phyloP scores from a whole-genome alignment of 1,140 invertebrate genomes.

The Leptopilina boulardi region DNA sequence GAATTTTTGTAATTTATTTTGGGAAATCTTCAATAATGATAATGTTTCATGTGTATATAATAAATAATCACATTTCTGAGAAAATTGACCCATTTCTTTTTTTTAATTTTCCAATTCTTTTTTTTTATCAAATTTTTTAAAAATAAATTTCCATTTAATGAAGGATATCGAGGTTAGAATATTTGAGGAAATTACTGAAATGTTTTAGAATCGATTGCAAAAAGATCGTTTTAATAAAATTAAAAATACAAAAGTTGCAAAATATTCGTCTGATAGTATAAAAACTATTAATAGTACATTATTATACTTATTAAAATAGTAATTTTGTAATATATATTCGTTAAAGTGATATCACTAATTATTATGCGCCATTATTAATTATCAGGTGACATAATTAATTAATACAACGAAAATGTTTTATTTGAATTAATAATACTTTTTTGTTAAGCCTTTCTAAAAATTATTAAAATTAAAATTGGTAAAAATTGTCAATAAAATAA shows the following conservation, averaged over 20 bases:
- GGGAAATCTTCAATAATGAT: not conserved
- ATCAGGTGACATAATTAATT: too few relatives aligned
- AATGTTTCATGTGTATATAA: not conserved
- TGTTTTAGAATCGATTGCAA: not conserved
- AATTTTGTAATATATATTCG: not conserved
- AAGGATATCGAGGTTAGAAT: too few relatives aligned
- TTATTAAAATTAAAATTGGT: too few relatives aligned
- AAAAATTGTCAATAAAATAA: too few relatives aligned
- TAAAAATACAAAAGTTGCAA: not conserved
- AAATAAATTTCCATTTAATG: too few relatives aligned
- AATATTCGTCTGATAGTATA: not conserved
- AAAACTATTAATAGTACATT: not conserved
- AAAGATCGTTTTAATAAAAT: not conserved
- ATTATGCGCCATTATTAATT: not conserved
- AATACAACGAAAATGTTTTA: too few relatives aligned
- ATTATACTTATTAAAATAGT: not conserved
- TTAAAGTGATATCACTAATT: not conserved
- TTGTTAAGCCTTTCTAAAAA: too few relatives aligned
- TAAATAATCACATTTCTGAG: constrained; percentile 26
- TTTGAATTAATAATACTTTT: too few relatives aligned
- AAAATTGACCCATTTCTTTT: not conserved
- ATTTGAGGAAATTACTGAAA: not conserved
- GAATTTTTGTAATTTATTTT: constrained; percentile 20
- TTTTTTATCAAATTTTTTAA: not conserved
- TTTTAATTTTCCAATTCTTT: not conserved